Base-by-base conservation (phyloP, 1,140 invertebrate genomes). In the Cydia splendana region DNA sequence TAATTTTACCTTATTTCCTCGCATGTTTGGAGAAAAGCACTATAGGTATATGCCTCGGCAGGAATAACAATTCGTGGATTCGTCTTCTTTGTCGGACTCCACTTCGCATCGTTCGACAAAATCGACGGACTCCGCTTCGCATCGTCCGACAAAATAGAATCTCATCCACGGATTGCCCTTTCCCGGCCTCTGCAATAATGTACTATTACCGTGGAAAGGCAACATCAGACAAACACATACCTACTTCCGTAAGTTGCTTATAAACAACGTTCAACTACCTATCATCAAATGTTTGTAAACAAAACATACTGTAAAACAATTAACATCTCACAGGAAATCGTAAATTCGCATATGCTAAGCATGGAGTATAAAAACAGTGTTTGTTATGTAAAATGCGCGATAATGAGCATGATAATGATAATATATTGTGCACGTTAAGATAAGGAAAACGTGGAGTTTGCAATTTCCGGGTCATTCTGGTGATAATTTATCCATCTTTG, bases 361-460 rank as follows among this genome's bases (percentile, higher is more conserved):
- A 20, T 45, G 18, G 15, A 42, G 65, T 15, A 42, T 38, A 42
- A 62, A 45, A 18, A 71, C 67, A 42, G 9, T 10, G n/a, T 71
- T n/a, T 38, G 10, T 34, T 18, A 42, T 71, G 13, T 71, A 42
- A 42, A 71, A 71, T 24, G 38, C 67, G 67, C n/a, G 34, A 71
- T 42, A 42, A 42, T 71, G 34, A 9, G 67, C 28, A 4, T 69
- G 65, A 34, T 69, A 38, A 34, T 69, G 65, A 57, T 57, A 57
- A 57, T 69, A 45, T 71, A 42, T 3, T 71, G 67, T 38, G 15
- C 34, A 71, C n/a, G 67, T 38, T 71, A 71, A 71, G 34, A 71
- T 71, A 71, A 71, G 24, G 67, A 42, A 71, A 71, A n/a, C 65
- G 65, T 34, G 65, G 28, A 65, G 62, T 67, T 34, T 34, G 28